phyloP scores from a whole-genome alignment of 2,113 vertebrate genomes.

The Ameiurus melas region DNA sequence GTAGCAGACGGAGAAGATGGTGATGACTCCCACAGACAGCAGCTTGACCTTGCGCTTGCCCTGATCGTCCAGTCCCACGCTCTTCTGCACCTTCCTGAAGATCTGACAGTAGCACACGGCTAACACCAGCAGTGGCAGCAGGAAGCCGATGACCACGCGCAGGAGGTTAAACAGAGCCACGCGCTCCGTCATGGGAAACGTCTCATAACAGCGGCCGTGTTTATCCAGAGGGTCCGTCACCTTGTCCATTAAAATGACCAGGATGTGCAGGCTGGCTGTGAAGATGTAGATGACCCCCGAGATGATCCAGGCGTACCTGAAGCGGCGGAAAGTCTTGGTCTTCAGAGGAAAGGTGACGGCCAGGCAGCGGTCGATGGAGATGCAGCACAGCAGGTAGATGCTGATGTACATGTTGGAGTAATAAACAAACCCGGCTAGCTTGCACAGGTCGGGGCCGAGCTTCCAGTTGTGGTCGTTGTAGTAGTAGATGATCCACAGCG shows the following conservation, averaged over 20 bases:
- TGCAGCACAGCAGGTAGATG: slow-evolving; percentile 76
- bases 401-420: slow-evolving; percentile 82
- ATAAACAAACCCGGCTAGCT: slow-evolving; percentile 75
- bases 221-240: slow-evolving; percentile 57
- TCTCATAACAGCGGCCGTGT: slow-evolving; percentile 72
- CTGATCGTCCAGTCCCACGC: slow-evolving; percentile 62
- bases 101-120: slow-evolving; percentile 70
- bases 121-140: slow-evolving; percentile 70
- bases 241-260: slow-evolving; percentile 63
- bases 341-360: slow-evolving; percentile 69
- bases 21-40: slow-evolving; percentile 73
- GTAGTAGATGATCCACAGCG: slow-evolving; percentile 78
- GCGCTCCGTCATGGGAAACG: slow-evolving; percentile 58
- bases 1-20: slow-evolving; percentile 76
- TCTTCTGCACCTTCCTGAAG: slow-evolving; percentile 68
- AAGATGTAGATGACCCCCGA: slow-evolving; percentile 55
- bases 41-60: slow-evolving; percentile 72
- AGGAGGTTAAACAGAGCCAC: slow-evolving; percentile 70
- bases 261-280: slow-evolving; percentile 57
- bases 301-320: slow-evolving; percentile 64
- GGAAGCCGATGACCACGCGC: slow-evolving; percentile 67
- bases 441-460: slow-evolving; percentile 59
- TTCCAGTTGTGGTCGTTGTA: slow-evolving; percentile 67
- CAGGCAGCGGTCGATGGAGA: slow-evolving; percentile 78
- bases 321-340: slow-evolving; percentile 61